A percentile compares a stretch with the other conserved stretches of the same genome.
phyloP scores from a whole-genome alignment of 1,140 invertebrate genomes.

The Condylostylus longicornis region DNA sequence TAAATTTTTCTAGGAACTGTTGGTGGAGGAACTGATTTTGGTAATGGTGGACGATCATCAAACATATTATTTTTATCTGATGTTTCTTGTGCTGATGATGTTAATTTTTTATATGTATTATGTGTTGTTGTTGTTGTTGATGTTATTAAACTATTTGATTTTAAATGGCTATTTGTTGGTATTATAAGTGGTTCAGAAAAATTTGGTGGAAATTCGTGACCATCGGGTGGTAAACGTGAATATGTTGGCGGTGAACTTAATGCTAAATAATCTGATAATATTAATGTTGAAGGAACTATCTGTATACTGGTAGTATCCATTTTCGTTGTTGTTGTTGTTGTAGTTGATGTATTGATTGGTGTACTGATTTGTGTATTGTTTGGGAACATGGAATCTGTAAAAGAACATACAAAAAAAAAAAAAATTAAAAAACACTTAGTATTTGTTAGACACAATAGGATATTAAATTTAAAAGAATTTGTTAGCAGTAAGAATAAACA shows the following conservation, averaged over 20 bases:
- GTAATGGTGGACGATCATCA: constrained; percentile 18
- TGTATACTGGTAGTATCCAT: constrained; percentile 9
- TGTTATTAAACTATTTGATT: constrained; percentile 4
- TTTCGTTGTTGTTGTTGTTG: too few species aligned
- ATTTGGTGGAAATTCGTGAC: constrained; percentile 69
- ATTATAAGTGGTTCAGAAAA: constrained; percentile 43
- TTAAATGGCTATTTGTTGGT: constrained; percentile 9
- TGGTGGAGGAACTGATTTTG: constrained; percentile 25
- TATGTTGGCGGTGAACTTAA: constrained; percentile 32
- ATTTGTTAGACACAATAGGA: not conserved
- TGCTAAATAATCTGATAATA: constrained; percentile 23
- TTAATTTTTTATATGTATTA: constrained; percentile 9
- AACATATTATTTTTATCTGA: not conserved
- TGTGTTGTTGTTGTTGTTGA: constrained; percentile 12
- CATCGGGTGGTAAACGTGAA: constrained; percentile 69
- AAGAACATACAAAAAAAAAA: not conserved
- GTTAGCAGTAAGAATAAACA: too few species aligned
- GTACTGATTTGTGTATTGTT: not conserved
- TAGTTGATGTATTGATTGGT: too few species aligned
- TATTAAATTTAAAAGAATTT: too few species aligned
- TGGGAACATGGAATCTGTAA: not conserved
- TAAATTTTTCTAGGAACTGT: constrained; percentile 26
- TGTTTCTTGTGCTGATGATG: not conserved
- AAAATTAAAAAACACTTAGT: not conserved
- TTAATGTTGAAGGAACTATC: constrained; percentile 13